phyloP scores from a whole-genome alignment of 2,888 invertebrate genomes.

The Epinotia demarniana region DNA sequence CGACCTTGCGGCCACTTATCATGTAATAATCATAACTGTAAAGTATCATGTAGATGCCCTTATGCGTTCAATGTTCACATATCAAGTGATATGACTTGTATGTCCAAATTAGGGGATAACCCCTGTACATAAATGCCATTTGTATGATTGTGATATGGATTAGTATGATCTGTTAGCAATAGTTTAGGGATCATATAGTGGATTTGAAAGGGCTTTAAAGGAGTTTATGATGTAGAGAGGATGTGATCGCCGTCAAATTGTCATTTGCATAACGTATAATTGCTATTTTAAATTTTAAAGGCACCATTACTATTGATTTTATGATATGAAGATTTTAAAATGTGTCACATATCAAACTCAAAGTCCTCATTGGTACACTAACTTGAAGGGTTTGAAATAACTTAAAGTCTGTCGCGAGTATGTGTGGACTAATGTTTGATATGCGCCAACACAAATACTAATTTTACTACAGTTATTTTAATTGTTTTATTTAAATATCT shows the following conservation, averaged over 20 bases:
- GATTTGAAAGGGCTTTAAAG: slow-evolving; percentile 7
- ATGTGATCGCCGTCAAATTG: neutral
- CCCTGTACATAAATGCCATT: slow-evolving; percentile 33
- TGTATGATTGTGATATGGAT: slow-evolving; percentile 36
- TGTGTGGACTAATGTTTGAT: neutral
- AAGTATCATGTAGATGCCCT: slow-evolving; percentile 6
- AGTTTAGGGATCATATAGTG: slow-evolving; percentile 6
- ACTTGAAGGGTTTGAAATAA: neutral
- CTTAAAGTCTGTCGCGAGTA: neutral
- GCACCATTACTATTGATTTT: slow-evolving; percentile 13
- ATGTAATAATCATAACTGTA: slow-evolving; percentile 15
- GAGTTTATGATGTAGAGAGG: neutral
- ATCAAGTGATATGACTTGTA: slow-evolving; percentile 23
- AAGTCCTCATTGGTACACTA: neutral
- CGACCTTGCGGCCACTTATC: slow-evolving; percentile 10
- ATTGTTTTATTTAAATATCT: slow-evolving; percentile 22
- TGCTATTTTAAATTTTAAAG: neutral
- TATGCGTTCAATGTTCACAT: slow-evolving; percentile 29
- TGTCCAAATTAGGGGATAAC: slow-evolving; percentile 22
- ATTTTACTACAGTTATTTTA: slow-evolving; percentile 27
- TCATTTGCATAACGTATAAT: slow-evolving; percentile 3
- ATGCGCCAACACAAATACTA: neutral
- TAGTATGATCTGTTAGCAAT: slow-evolving; percentile 24
- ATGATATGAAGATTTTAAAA: slow-evolving; percentile 2
- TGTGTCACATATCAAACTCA: neutral